phyloP scores from a whole-genome alignment of 2,113 vertebrate genomes.

The Cheirogaleus medius region DNA sequence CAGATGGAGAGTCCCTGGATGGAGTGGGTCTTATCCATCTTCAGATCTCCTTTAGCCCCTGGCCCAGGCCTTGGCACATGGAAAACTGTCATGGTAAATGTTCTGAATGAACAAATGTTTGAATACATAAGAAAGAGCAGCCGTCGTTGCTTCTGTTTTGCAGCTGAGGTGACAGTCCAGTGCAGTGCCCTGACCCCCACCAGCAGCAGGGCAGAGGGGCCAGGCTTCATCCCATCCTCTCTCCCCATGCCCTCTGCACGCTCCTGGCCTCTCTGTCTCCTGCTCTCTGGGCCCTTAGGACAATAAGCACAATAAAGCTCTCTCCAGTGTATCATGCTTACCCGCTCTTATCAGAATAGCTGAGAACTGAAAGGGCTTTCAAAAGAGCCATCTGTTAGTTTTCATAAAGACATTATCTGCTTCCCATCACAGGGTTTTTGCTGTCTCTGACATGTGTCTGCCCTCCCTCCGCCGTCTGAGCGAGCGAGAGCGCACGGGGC shows the following conservation, averaged over 20 bases:
- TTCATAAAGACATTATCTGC: slow-evolving; percentile 79
- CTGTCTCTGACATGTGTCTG: slow-evolving; percentile 67
- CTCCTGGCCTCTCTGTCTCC: slow-evolving; percentile 11
- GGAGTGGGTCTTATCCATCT: neutral
- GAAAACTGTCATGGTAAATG: neutral
- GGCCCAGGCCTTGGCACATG: neutral
- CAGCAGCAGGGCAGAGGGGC: neutral
- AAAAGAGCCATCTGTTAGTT: slow-evolving; percentile 77
- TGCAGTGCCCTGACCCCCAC: accelerated
- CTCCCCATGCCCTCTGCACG: accelerated
- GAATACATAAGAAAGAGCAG: neutral
- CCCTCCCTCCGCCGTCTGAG: slow-evolving; percentile 59
- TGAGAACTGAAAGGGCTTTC: slow-evolving; percentile 69
- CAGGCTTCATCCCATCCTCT: neutral
- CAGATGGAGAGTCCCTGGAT: neutral
- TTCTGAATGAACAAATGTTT: neutral
- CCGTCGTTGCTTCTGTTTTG: neutral
- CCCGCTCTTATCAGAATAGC: slow-evolving; percentile 60
- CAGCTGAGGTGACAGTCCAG: neutral
- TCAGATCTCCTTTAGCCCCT: neutral
- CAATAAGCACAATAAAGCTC: slow-evolving; percentile 65
- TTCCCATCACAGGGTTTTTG: slow-evolving; percentile 69
- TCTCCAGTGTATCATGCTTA: slow-evolving; percentile 52
- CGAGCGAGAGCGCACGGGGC: neutral
- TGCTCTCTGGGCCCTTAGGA: slow-evolving; percentile 45